A percentile compares a stretch with the other conserved stretches of the same genome.
phyloP scores from a whole-genome alignment of 2,888 invertebrate species.

The Parnassius apollo region DNA sequence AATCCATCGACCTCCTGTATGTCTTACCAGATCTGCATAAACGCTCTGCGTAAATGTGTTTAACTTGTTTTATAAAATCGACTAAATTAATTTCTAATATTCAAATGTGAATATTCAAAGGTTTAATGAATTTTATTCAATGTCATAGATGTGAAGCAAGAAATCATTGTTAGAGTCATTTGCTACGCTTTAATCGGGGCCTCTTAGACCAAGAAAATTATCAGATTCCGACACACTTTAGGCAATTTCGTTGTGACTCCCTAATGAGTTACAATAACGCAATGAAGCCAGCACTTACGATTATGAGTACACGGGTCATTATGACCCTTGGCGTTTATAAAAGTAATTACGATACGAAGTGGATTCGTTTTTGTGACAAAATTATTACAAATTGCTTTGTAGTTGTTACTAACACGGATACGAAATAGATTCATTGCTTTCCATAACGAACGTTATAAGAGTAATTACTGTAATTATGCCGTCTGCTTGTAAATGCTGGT shows the following conservation, averaged over 20 bases:
- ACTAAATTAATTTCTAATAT: too few species aligned
- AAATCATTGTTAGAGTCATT: conserved; percentile 39
- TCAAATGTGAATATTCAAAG: too few species aligned
- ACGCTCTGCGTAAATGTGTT: too few species aligned
- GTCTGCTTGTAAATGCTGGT: conserved; percentile 17
- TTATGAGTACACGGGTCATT: conserved; percentile 58
- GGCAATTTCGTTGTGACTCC: conserved; percentile 60
- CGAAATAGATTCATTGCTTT: conserved; percentile 27
- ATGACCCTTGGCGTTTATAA: conserved; percentile 53
- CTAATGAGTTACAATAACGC: conserved; percentile 70
- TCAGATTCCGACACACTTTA: conserved; percentile 76
- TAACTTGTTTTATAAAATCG: too few species aligned
- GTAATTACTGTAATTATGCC: conserved; percentile 24
- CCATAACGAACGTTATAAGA: conserved; percentile 18
- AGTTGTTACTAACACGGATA: conserved; percentile 27
- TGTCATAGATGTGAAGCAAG: conserved; percentile 8
- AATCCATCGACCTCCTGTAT: too few species aligned
- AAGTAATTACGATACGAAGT: conserved; percentile 64
- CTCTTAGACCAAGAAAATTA: conserved; percentile 59
- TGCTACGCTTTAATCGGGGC: conserved; percentile 50
- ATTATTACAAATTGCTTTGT: conserved; percentile 38
- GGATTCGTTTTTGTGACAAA: conserved; percentile 52
- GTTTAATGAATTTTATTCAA: neutral
- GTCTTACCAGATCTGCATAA: too few species aligned
- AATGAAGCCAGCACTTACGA: conserved; percentile 58